Base-by-base conservation (phyloP, 2,888 invertebrate species). In the Blomia tropicalis region DNA sequence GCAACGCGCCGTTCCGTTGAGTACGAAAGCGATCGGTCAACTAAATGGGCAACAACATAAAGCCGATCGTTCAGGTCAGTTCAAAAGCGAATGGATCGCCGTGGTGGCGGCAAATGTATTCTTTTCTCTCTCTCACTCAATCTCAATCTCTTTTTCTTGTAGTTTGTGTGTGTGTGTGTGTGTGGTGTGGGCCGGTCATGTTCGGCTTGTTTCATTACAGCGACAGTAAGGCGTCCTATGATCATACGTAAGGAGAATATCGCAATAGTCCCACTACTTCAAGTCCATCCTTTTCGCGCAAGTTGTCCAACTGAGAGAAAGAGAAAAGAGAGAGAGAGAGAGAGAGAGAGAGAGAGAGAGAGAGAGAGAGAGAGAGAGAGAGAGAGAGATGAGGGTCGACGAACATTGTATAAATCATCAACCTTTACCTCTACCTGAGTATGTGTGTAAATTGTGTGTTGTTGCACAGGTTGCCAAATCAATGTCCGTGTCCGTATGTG, bases 251-350 rank as follows among this genome's bases (percentile, higher is more conserved):
- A 41, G 41, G n/a, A 41, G 41, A 41, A 14, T 41, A n/a, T n/a
- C 41, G 41, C 41, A 17, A 14, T 41, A n/a, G 14, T 14, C 14
- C 51, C 51, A 47, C 51, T 47, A 47, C 51, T n/a, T 25, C 51
- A 47, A 47, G 51, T 47, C 51, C 51, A 47, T 47, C 51, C 51
- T 47, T 41, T 47, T 47, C 51, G n/a, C 51, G 51, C 51, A 47
- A 47, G 23, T 23, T 30, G 27, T 11, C 27, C n/a, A n/a, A n/a
- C n/a, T n/a, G n/a, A 36, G 11, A 36, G n/a, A 4, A 19, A 19
- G 56, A 56, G 31, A 29, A 23, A 29, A 56, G 56, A 56, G 56
- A 31, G 17, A 30, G 23, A 30, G 29, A 56, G 56, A 44, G 44
- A 7, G 44, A 44, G 44, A 7, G 44, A 44, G 5, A 7, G 44